Evolutionary conservation across 1,140 invertebrate species (phyloP).

Genomic region (Zaprionus ghesquierei): DNA sequence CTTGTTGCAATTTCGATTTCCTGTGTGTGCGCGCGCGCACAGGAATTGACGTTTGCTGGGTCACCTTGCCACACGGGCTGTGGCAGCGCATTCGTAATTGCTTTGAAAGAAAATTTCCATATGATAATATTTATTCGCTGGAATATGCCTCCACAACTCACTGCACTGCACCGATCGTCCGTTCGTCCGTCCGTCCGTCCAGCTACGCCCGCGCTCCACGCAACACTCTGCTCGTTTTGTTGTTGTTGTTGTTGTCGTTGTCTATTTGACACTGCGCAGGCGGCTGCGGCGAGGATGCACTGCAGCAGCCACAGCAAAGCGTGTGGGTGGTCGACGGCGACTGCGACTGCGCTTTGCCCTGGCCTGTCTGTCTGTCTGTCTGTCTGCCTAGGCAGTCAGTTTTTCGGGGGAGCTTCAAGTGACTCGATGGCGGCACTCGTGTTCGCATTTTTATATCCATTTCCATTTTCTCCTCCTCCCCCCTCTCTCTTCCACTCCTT

Average conservation of each 20-base stretch:
- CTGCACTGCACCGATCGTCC: constrained; percentile 40
- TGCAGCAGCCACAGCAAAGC: constrained; percentile 20
- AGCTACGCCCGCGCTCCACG: constrained; percentile 68
- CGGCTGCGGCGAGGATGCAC: constrained; percentile 75
- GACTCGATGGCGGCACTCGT: constrained; percentile 40
- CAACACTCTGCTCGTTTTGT: constrained; percentile 42
- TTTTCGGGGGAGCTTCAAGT: no score
- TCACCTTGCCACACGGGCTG: constrained; percentile 58
- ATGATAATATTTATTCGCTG: constrained; percentile 80
- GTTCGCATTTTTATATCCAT: constrained; percentile 66
- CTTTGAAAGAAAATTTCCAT: constrained; percentile 73
- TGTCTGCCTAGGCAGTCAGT: no score
- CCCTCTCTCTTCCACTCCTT: background rate
- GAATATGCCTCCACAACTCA: constrained; percentile 70
- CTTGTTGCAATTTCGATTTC: constrained; percentile 78
- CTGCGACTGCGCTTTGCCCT: constrained; percentile 18
- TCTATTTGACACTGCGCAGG: constrained; percentile 78
- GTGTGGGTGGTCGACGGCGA: constrained; percentile 45
- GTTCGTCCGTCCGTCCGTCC: constrained; percentile 20
- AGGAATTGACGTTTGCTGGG: constrained; percentile 70
- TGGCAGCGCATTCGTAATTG: constrained; percentile 71
- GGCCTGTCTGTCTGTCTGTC: constrained; percentile 48
- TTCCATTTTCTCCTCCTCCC: constrained; percentile 54
- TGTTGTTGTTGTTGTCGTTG: constrained; percentile 44
- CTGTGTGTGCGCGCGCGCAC: constrained; percentile 54